Base-by-base conservation (phyloP, 2,888 invertebrate species). In the Brenthis ino region DNA sequence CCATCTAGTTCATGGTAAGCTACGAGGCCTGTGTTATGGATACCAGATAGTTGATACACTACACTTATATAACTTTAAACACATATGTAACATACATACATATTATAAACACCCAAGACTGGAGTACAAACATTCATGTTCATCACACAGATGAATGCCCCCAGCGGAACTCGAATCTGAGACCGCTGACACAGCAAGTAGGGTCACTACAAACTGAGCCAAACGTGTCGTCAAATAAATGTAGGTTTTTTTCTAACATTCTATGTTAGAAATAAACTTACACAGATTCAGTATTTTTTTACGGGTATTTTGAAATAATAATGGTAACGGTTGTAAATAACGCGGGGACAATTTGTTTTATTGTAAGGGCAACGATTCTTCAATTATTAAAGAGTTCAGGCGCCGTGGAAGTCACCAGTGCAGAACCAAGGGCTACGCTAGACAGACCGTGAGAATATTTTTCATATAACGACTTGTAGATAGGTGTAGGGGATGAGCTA, bases 301-400 rank as follows among this genome's bases (percentile, higher is more conserved):
- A 1, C 2, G 43, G 28, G 6, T 58, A 20, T 50, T 63, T 13
- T 50, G 51, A 37, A 51, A 33, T 37, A 13, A 16, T 33, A 12
- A n/a, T 8, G 47, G 14, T 57, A 61, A 68, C 65, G 66, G 51
- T 64, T 65, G 37, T 56, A 50, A 64, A 16, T 57, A 54, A 50
- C 20, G 24, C 20, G n/a, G 24, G 50, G 56, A 69, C 66, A 66
- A 56, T 64, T 69, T 33, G 33, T 66, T 69, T 67, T 57, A 54
- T n/a, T 51, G 58, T 71, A 80, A 82, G 83, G 83, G 80, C 85
- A 83, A 82, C 71, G 85, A 78, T 80, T 80, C 79, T 77, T 78
- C 71, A 71, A 74, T 80, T 79, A 87, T 90, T 89, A 89, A 81
- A 82, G 80, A 77, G 85, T 65, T 72, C 87, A 88, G 84, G 82